phyloP scores from a whole-genome alignment of 2,888 invertebrate species.

The Ligdia adustata region DNA sequence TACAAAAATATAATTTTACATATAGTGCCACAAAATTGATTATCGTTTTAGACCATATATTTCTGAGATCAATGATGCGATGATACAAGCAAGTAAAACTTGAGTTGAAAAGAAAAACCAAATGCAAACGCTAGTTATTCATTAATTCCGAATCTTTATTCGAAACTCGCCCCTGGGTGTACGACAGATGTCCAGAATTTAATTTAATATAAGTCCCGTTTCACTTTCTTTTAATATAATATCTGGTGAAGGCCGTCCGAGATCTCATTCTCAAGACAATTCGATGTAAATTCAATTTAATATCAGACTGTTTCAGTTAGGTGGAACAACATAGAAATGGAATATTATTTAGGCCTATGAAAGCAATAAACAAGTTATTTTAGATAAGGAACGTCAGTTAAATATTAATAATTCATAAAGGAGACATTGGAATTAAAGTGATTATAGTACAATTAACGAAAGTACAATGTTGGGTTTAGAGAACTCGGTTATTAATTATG shows the following conservation, averaged over 20 bases:
- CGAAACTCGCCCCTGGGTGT: conserved; percentile 52
- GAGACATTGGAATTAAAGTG: conserved; percentile 22
- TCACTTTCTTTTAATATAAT: conserved; percentile 72
- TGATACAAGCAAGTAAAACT: too few species aligned
- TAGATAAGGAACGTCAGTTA: conserved; percentile 29
- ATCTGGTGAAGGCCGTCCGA: conserved; percentile 48
- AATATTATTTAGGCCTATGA: conserved; percentile 48
- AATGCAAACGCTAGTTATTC: conserved; percentile 48
- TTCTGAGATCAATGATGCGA: too few species aligned
- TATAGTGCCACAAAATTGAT: too few species aligned
- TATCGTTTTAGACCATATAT: too few species aligned
- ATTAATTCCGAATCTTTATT: conserved; percentile 65
- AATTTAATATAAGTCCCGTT: conserved; percentile 70
- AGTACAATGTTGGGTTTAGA: conserved; percentile 4
- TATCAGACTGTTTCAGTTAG: conserved; percentile 46
- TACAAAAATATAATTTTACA: too few species aligned
- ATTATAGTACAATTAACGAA: conserved; percentile 14
- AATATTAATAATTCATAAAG: conserved; percentile 25
- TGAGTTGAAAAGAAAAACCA: background rate
- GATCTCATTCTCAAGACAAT: conserved; percentile 56
- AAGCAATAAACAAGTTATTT: conserved; percentile 51
- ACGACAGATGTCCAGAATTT: conserved; percentile 77
- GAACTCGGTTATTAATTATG: conserved; percentile 10
- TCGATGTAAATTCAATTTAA: conserved; percentile 65
- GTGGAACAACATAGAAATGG: conserved; percentile 44